Conservation (phyloP, 2,113 vertebrate species). For the Vicugna pacos region DNA sequence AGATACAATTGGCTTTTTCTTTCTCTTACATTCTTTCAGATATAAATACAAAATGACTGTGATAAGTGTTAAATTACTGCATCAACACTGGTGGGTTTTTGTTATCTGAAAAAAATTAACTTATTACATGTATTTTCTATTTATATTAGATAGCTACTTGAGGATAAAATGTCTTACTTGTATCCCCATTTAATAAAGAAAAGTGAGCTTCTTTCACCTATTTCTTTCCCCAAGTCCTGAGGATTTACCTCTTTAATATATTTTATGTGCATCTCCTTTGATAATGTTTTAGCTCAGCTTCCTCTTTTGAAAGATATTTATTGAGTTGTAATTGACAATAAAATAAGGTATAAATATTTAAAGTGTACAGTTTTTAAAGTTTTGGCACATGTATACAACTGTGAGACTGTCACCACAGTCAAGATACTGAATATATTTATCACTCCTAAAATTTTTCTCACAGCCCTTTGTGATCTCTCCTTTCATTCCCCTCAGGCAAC, state of each 20-base stretch:
- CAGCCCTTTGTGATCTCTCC: not conserved
- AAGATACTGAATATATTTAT: not conserved
- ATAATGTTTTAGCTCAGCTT: not conserved
- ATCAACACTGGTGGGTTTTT: not conserved
- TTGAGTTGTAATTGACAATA: not conserved
- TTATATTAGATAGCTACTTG: constrained; percentile 20
- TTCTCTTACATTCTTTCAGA: not conserved
- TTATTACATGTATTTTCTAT: not conserved
- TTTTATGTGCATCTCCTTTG: not conserved
- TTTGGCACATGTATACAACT: not conserved
- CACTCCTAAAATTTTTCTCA: not conserved
- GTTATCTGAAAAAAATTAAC: not conserved
- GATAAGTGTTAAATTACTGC: not conserved
- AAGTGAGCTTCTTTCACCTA: not conserved
- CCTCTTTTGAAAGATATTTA: not conserved
- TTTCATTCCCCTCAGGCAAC: not conserved
- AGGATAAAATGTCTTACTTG: not conserved
- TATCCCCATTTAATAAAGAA: constrained; percentile 22
- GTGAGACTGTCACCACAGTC: not conserved
- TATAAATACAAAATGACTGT: not conserved
- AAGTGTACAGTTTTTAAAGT: not conserved
- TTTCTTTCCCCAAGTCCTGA: not conserved
- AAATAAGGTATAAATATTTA: constrained; percentile 30
- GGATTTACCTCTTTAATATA: not conserved
- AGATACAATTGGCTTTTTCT: not conserved